Percentiles rank a stretch among this genome's conserved stretches.
These are phyloP conservation scores for Calliphora vomitoria DNA, from an alignment of 2,888 invertebrate species.

Conservation along the genomic window DNA sequence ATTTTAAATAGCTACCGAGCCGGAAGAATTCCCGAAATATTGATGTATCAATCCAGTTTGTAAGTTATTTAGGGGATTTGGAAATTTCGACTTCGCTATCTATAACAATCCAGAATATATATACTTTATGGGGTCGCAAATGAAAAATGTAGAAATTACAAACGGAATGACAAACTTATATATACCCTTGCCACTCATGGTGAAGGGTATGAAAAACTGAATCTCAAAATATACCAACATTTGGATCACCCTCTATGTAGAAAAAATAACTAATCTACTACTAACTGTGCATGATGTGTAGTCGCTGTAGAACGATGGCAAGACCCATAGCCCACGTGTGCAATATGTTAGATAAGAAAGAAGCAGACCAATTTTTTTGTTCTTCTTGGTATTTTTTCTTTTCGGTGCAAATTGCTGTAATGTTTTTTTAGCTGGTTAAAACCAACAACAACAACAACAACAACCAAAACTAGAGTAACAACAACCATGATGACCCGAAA, in stretches of 20 bases:
- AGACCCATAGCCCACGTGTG: constrained; percentile 56
- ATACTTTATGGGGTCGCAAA: no score
- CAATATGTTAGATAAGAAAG: constrained; percentile 60
- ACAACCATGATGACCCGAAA: constrained; percentile 22
- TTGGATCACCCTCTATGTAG: not conserved
- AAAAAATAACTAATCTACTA: constrained; percentile 38
- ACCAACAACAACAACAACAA: constrained; percentile 6
- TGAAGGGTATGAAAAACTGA: no score
- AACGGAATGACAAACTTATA: no score
- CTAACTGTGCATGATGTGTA: constrained; percentile 32
- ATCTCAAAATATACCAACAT: no score
- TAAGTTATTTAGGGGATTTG: no score
- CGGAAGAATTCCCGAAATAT: no score
- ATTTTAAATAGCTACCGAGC: no score
- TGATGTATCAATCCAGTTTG: no score
- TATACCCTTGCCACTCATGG: no score
- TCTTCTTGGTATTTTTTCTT: constrained; percentile 19
- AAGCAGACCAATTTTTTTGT: not conserved
- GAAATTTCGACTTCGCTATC: no score
- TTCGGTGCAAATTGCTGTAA: constrained; percentile 40
- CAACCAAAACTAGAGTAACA: not conserved
- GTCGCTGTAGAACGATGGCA: constrained; percentile 5
- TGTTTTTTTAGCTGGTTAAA: constrained; percentile 43
- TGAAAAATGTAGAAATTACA: no score
- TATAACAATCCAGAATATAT: no score